These are phyloP conservation scores for Grapholita molesta DNA, from an alignment of 1,140 invertebrate species.

Conservation along the genomic window DNA sequence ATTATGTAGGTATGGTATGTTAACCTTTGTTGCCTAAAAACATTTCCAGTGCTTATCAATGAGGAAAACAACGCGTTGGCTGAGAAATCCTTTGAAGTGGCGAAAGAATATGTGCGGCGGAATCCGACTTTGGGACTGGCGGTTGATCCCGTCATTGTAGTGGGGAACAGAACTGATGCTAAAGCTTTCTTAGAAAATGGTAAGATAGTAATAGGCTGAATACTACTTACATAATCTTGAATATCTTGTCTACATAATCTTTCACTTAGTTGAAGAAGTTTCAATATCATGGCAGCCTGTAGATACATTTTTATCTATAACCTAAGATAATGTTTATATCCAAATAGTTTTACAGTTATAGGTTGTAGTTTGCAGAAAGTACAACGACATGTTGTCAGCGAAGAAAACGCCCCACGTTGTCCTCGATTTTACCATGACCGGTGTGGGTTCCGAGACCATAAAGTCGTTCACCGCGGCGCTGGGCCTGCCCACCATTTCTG, in stretches of 20 bases:
- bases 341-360: conserved; percentile 16
- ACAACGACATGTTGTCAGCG: conserved; percentile 80
- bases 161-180: conserved; percentile 83
- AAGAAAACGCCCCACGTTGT: conserved; percentile 86
- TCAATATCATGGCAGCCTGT: too few species aligned
- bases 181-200: conserved; percentile 82
- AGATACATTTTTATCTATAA: too few species aligned
- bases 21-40: background rate
- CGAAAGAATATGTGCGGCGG: conserved; percentile 82
- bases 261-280: too few species aligned
- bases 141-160: conserved; percentile 80
- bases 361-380: conserved; percentile 82
- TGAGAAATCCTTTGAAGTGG: conserved; percentile 83
- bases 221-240: too few species aligned
- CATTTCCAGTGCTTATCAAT: conserved; percentile 82
- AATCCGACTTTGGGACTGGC: conserved; percentile 82
- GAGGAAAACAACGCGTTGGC: conserved; percentile 85
- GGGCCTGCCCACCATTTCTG: conserved; percentile 89
- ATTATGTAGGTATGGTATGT: conserved; percentile 7
- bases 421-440: conserved; percentile 87
- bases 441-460: conserved; percentile 87
- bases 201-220: too few species aligned
- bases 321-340: too few species aligned
- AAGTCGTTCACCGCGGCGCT: conserved; percentile 89
- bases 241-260: too few species aligned